A percentile compares a stretch with the other conserved stretches of the same genome.
Conservation (phyloP, 2,797 vertebrate genomes). For the Coregonus sp. region DNA sequence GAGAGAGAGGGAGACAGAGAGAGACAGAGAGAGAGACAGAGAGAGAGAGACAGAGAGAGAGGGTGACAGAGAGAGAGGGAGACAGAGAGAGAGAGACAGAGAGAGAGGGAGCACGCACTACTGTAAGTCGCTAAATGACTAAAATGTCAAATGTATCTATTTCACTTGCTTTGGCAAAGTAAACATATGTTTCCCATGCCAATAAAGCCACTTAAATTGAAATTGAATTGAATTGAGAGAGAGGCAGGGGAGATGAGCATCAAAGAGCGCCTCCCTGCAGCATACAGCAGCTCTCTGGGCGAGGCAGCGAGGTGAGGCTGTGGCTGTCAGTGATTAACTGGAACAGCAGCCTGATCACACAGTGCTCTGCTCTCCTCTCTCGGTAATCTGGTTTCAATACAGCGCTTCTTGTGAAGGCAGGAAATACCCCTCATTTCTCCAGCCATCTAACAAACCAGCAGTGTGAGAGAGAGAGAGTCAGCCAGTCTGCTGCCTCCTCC, state of each 20-base stretch:
- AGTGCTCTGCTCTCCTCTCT: conserved; percentile 22
- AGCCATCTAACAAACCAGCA: conserved; percentile 75
- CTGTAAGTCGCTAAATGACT: too few species aligned
- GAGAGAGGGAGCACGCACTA: neutral
- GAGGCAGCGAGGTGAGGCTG: conserved; percentile 11
- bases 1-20: too few species aligned
- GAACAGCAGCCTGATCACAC: conserved; percentile 36
- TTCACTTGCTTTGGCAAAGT: too few species aligned
- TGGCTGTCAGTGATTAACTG: conserved; percentile 37
- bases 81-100: neutral
- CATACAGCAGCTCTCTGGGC: conserved; percentile 27
- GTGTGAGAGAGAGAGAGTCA: conserved; percentile 46
- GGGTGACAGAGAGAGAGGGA: conserved; percentile 5
- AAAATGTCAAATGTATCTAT: too few species aligned
- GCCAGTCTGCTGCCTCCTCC: conserved; percentile 37
- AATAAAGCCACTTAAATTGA: too few species aligned
- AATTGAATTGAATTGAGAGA: too few species aligned
- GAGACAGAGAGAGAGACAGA: conserved; percentile 6
- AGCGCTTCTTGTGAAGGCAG: conserved; percentile 80
- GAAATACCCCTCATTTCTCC: conserved; percentile 81
- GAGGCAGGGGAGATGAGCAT: too few species aligned
- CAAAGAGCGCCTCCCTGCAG: conserved; percentile 2
- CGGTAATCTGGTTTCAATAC: conserved; percentile 86
- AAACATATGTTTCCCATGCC: too few species aligned
- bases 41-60: neutral